Evolutionary conservation across 2,888 invertebrate species (phyloP), one percentile per base, ranked within the genome.

Genomic region (Ophion obscuratus): DNA sequence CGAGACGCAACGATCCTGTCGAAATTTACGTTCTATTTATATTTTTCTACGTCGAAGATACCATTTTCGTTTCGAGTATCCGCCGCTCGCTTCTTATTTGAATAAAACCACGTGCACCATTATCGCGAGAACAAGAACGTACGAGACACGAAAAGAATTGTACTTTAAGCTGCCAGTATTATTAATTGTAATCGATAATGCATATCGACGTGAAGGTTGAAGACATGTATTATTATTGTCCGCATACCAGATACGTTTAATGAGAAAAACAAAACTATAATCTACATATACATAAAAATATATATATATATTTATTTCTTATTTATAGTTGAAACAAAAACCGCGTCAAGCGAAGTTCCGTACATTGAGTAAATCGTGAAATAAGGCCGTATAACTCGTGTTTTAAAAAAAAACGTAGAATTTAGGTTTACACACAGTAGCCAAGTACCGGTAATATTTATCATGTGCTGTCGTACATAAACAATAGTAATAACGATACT

Each of bases 151-250:
- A 83, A 53, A 59, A 87, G 64, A 84, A 73, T 80, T 87, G 85
- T 89, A 88, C 86, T 89, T 89, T 88, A 88, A 90, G 88, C 88
- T 92, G 91, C 91, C 92, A 92, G 92, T 92, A 92, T 92, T 92
- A 92, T 92, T 92, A 92, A 92, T 90, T 92, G 89, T 92, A 92
- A 92, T 90, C 90, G 88, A 92, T 91, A 91, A 92, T 92, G 92
- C 92, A 92, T 92, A 92, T 92, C 92, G 91, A 91, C 90, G 90
- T 92, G 89, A 90, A 91, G 81, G 87, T 89, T 90, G 90, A 90
- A 91, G 92, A 89, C 89, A 89, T 90, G 90, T 77, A 81, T 81
- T 73, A 44, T 89, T 89, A 91, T 90, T 89, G 88, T 88, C 88
- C 88, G 88, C 83, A 77, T 81, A 74, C 84, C 78, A 73, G 61